Evolutionary conservation across 1,140 invertebrate genomes (phyloP), one percentile per base, ranked within the genome.

Genomic region (Drosophila rhopaloa): DNA sequence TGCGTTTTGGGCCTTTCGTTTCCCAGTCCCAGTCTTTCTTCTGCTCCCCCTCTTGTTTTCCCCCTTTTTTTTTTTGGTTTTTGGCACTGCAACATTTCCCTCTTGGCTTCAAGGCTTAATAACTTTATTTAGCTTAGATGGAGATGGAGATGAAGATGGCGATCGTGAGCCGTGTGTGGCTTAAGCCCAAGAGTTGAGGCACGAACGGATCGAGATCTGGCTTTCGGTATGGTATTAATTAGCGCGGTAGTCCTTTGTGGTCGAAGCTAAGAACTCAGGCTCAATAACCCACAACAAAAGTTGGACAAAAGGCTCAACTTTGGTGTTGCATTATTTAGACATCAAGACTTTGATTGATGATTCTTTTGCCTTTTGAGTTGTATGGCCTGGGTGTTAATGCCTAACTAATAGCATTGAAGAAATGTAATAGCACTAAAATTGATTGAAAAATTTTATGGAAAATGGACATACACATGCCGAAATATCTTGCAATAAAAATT

Each of bases 51-150:
- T 46, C 56, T 59, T 47, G n/a, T 59, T 55, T 48, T 16, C 44
- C 19, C 9, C 24, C 43, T 57, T 27, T 47, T 10, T 27, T 47
- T 10, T 56, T 61, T 56, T 61, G 32, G 57, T 53, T 68, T 74
- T 70, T 63, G 62, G 60, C 55, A 54, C 81, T 78, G 84, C 79
- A 88, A 83, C 62, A 83, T 86, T 86, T 82, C 60, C 70, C 68
- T 78, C 47, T 62, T 78, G 78, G 73, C 55, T 74, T 37, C 24
- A 44, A 54, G 62, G 62, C 80, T 88, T 88, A 88, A 88, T 88
- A 88, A 88, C 83, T 88, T 88, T 89, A 89, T 88, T 88, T 88
- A 89, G 79, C 79, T 89, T 89, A 86, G 79, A 86, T 53, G 73
- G 63, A 71, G 67, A 56, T 70, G 37, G 13, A 57, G 44, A 38